phyloP scores from a whole-genome alignment of 2,888 invertebrate species.

The Calephelis perditalis region DNA sequence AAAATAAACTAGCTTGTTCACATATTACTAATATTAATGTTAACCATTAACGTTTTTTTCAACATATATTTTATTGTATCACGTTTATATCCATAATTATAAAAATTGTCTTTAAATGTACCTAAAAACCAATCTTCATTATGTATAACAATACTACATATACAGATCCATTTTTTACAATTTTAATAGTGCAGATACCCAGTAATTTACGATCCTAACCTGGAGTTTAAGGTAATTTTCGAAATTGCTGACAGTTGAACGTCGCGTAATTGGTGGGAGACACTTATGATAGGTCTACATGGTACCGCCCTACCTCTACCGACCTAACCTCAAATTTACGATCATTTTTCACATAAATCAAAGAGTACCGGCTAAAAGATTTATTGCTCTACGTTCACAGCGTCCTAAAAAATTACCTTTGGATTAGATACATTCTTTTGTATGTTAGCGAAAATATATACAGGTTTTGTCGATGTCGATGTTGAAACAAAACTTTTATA shows the following conservation, averaged over 20 bases:
- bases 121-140: neutral
- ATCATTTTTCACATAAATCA: constrained; percentile 78
- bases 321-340: constrained; percentile 74
- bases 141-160: neutral
- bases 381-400: constrained; percentile 55
- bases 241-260: constrained; percentile 37
- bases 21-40: no score
- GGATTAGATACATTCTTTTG: constrained; percentile 44
- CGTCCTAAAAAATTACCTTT: constrained; percentile 42
- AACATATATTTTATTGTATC: no score
- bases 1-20: no score
- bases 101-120: no score
- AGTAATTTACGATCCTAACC: constrained; percentile 18
- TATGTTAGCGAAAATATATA: constrained; percentile 52
- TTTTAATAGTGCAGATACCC: constrained; percentile 7
- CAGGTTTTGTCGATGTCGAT: neutral
- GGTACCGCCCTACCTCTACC: constrained; percentile 48
- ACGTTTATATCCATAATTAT: no score
- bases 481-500: neutral
- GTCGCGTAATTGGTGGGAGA: constrained; percentile 50
- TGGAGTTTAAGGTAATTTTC: constrained; percentile 33
- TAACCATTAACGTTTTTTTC: no score
- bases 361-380: constrained; percentile 67
- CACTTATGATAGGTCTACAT: constrained; percentile 41
- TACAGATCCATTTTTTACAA: neutral